Evolutionary conservation across 2,113 vertebrate genomes (phyloP).

Genomic region (Onychostoma macrolepis): DNA sequence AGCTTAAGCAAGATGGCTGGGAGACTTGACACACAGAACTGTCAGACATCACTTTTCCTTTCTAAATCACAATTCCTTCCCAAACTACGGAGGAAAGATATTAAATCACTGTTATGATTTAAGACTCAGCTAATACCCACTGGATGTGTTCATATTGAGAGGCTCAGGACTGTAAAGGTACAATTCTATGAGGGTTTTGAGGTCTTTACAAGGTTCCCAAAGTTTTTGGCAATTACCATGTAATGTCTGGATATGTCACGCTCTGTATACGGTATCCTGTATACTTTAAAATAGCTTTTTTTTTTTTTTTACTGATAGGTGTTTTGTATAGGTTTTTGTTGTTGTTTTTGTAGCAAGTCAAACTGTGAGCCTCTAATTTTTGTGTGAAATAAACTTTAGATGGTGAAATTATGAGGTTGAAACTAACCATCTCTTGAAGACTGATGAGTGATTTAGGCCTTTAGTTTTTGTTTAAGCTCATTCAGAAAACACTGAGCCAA

Average conservation of each 20-base stretch:
- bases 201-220: not conserved
- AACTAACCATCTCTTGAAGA: not conserved
- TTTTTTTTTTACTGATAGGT: not conserved
- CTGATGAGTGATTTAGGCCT: not conserved
- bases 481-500: not conserved
- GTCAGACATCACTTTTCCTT: not conserved
- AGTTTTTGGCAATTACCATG: not conserved
- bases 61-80: not conserved
- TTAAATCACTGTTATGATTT: not conserved
- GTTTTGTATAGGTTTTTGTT: not conserved
- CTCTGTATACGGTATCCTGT: not conserved
- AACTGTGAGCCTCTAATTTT: not conserved
- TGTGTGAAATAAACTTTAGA: not conserved
- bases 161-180: not conserved
- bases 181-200: not conserved
- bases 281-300: not conserved
- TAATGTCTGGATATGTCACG: not conserved
- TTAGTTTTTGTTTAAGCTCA: not conserved
- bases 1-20: not conserved
- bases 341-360: not conserved
- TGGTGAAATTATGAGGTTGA: too few species aligned
- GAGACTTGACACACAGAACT: not conserved
- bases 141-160: not conserved
- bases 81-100: not conserved
- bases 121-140: not conserved